Evolutionary conservation across 2,888 invertebrate species (phyloP).

Genomic region (Buathra laborator): DNA sequence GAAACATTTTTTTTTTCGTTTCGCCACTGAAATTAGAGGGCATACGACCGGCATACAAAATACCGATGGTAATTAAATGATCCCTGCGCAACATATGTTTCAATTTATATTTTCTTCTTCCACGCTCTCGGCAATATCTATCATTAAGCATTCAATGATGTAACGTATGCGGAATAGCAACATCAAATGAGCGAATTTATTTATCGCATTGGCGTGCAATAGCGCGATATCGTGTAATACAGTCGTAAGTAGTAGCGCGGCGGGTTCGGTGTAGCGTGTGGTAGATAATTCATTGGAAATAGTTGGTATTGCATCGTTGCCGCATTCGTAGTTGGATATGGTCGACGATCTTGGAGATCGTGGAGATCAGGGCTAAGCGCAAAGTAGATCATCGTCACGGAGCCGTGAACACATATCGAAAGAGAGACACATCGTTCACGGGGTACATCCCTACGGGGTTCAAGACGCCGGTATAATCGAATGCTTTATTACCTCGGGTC

Average conservation of each 20-base stretch:
- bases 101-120: neutral
- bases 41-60: too few relatives aligned
- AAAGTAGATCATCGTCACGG: slow-evolving; percentile 63
- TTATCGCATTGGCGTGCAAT: slow-evolving; percentile 55
- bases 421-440: neutral
- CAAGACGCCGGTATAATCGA: slow-evolving; percentile 31
- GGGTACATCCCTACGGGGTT: slow-evolving; percentile 24
- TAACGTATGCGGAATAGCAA: slow-evolving; percentile 56
- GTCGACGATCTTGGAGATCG: slow-evolving; percentile 63
- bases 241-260: slow-evolving; percentile 27
- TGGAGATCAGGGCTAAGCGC: slow-evolving; percentile 62
- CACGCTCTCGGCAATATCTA: slow-evolving; percentile 35
- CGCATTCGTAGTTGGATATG: slow-evolving; percentile 7
- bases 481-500: slow-evolving; percentile 56
- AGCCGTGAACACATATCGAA: slow-evolving; percentile 32
- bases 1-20: too few relatives aligned
- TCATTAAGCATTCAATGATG: slow-evolving; percentile 57
- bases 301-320: slow-evolving; percentile 45
- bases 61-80: too few relatives aligned
- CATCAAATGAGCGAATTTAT: slow-evolving; percentile 57
- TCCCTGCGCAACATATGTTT: slow-evolving; percentile 18
- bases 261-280: slow-evolving; percentile 14
- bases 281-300: slow-evolving; percentile 45
- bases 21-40: too few relatives aligned
- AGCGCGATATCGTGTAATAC: slow-evolving; percentile 38